Base-by-base conservation (phyloP, 2,888 invertebrate species). In the Xestoiulus laeticollis region DNA sequence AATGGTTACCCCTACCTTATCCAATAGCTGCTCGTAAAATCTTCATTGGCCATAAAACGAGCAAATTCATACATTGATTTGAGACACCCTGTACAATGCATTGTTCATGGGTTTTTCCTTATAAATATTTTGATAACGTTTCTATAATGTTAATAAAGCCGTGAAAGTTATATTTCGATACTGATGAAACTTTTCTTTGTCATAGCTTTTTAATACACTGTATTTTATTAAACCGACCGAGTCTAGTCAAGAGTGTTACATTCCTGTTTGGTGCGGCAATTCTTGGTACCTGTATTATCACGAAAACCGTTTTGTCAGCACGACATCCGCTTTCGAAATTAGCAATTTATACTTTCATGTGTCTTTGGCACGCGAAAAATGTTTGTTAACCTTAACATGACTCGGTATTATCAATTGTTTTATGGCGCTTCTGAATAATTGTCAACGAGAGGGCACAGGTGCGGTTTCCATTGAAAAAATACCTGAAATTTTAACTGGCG, bases 381-480 rank as follows among this genome's bases (percentile, higher is more conserved):
- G 68, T 68, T 26, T 10, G 26, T 22, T 68, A 10, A 68, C 68
- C 68, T 68, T 68, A 68, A 26, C 68, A 8, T 68, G 68, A 68
- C 68, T 68, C 68, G 6, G 8, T 22, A n/a, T n/a, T 26, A 68
- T 68, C 68, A 68, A 68, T 68, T 68, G 68, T 68, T 68, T 68
- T 68, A 68, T 26, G 1, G 68, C 68, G 68, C 26, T 68, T 68
- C 68, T 68, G 68, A 68, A 68, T 68, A 68, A 68, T 68, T 68
- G 68, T 26, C 68, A 26, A 68, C 26, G 1, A 8, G 68, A 26
- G 68, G n/a, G 19, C n/a, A 22, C 22, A 68, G 68, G 68, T 68
- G 68, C 68, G 68, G 26, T 22, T 68, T 68, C 68, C 68, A 68
- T 68, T 68, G 68, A 68, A 68, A 48, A 68, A 68, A 68, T 68